Evolutionary conservation across 2,888 invertebrate species (phyloP).

Genomic region (Cancer borealis): DNA sequence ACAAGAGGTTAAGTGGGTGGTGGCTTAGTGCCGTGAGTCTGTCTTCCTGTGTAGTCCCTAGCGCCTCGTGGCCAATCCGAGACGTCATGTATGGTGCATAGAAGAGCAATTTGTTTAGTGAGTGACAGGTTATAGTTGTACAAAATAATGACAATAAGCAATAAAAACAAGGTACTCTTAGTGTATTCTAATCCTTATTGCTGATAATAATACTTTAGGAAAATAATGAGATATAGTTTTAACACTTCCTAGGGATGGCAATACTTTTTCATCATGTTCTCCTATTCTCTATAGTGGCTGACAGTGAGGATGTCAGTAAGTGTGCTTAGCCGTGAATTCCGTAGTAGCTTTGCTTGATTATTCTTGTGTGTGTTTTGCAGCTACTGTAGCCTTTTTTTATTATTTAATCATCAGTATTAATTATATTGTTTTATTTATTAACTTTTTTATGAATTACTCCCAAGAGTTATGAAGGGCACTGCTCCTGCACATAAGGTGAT

Average conservation of each 20-base stretch:
- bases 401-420: not conserved
- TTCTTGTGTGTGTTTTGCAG: conserved; percentile 8
- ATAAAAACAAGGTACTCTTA: conserved; percentile 63
- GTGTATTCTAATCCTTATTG: conserved; percentile 55
- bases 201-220: not conserved
- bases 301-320: conserved; percentile 76
- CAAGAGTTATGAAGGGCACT: not conserved
- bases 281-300: conserved; percentile 69
- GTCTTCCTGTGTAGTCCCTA: conserved; percentile 37
- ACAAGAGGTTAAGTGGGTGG: not conserved
- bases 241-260: not conserved
- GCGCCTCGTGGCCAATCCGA: conserved; percentile 72
- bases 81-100: not conserved
- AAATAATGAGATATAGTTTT: not conserved
- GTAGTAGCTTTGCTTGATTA: conserved; percentile 48
- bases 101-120: not conserved
- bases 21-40: conserved; percentile 18
- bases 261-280: conserved; percentile 46
- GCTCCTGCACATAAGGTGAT: not conserved
- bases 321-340: conserved; percentile 43
- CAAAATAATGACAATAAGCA: conserved; percentile 57
- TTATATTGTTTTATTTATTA: not conserved
- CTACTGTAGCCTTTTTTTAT: not conserved
- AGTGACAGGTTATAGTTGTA: conserved; percentile 52
- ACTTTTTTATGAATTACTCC: not conserved